Percentiles rank a stretch among this genome's conserved stretches.
These are phyloP conservation scores for Cephonodes hylas DNA, from an alignment of 2,888 invertebrate species.

Conservation along the genomic window DNA sequence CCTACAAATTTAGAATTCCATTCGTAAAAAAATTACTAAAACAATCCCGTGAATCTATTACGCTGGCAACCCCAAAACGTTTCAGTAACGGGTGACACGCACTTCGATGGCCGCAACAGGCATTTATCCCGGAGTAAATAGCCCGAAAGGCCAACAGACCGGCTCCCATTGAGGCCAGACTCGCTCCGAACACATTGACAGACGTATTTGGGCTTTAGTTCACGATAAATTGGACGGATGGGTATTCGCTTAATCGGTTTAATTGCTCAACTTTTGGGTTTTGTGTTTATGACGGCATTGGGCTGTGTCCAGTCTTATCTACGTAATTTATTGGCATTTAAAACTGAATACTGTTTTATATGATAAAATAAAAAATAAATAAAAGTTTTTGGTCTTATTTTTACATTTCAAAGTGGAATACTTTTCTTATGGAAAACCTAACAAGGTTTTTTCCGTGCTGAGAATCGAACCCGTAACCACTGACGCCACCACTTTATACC, in stretches of 20 bases:
- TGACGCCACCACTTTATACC: too few species aligned
- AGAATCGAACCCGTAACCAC: too few species aligned
- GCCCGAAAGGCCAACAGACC: background rate
- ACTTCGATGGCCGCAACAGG: constrained; percentile 11
- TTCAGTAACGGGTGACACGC: background rate
- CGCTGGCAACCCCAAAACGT: background rate
- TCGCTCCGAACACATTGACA: background rate
- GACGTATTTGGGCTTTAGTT: background rate
- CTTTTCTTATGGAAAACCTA: too few species aligned
- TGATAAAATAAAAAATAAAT: too few species aligned
- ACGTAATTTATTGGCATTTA: too few species aligned
- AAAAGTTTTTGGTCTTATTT: too few species aligned
- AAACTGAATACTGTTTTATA: too few species aligned
- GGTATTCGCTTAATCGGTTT: background rate
- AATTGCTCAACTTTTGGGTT: constrained; percentile 17
- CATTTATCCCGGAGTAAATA: constrained; percentile 15
- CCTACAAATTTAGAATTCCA: too few species aligned
- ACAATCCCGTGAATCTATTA: background rate
- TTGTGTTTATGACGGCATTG: background rate
- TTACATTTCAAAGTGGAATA: too few species aligned
- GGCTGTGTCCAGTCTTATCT: background rate
- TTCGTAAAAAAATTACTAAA: background rate
- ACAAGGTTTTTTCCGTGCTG: too few species aligned
- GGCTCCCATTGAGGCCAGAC: background rate
- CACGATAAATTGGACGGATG: background rate